phyloP scores from a whole-genome alignment of 2,888 invertebrate genomes.

The Pristionchus arcanus region DNA sequence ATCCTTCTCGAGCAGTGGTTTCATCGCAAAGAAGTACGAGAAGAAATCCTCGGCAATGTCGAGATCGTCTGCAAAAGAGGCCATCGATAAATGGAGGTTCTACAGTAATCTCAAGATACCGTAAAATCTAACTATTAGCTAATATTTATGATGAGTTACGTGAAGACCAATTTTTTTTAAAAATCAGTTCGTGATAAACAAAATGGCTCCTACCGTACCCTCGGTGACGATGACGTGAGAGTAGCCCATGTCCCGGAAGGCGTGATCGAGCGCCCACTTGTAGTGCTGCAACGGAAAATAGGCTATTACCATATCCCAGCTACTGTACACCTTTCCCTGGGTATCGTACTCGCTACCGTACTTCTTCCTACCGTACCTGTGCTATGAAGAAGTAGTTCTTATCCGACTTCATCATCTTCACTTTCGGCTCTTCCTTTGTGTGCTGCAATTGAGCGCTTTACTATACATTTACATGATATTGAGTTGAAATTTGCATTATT shows the following conservation, averaged over 20 bases:
- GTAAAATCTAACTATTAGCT: too few species aligned
- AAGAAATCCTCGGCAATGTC: conserved; percentile 97
- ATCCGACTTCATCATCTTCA: conserved; percentile 46
- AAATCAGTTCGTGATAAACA: neutral
- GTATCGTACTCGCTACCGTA: neutral
- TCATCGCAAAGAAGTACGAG: conserved; percentile 95
- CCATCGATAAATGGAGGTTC: neutral
- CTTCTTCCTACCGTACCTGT: neutral
- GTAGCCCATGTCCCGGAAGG: conserved; percentile 89
- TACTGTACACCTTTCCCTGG: neutral
- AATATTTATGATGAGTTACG: too few species aligned
- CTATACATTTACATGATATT: too few species aligned
- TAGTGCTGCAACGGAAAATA: conserved; percentile 84
- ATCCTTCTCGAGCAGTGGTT: conserved; percentile 89
- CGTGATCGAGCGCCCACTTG: conserved; percentile 94
- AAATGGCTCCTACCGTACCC: conserved; percentile 83
- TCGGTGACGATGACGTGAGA: conserved; percentile 95
- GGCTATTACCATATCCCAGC: neutral
- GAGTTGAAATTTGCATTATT: too few species aligned
- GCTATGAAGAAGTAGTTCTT: conserved; percentile 55
- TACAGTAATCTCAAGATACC: neutral
- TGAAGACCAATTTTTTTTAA: too few species aligned
- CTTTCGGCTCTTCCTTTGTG: conserved; percentile 14
- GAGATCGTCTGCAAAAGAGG: conserved; percentile 89
- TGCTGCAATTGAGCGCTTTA: conserved; percentile 49